Evolutionary conservation across 2,113 vertebrate genomes (phyloP).

Genomic region (Vimba vimba): DNA sequence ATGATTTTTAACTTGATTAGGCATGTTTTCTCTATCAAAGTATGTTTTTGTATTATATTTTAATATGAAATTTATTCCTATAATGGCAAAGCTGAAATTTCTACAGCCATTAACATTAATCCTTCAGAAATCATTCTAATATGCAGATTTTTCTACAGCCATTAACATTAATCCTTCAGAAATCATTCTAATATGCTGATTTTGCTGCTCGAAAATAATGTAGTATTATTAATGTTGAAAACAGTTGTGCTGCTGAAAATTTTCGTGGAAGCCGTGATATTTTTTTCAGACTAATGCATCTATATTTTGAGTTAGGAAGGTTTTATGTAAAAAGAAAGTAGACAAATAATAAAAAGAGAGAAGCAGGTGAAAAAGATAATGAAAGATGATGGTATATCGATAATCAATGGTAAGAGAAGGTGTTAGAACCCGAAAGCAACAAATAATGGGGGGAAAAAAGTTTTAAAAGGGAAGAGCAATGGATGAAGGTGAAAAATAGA

Average conservation of each 20-base stretch:
- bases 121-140: neutral
- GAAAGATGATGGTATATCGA: neutral
- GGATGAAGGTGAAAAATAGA: slow-evolving; percentile 5
- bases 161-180: neutral
- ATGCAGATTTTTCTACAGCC: neutral
- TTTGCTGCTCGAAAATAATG: neutral
- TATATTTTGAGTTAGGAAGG: neutral
- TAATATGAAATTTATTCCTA: neutral
- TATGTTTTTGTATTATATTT: neutral
- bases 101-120: neutral
- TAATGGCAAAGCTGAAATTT: neutral
- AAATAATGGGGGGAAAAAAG: neutral
- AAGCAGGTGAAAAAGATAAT: neutral
- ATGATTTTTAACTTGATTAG: no score
- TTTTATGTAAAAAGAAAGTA: neutral
- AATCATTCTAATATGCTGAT: neutral
- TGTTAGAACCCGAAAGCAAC: slow-evolving; percentile 2
- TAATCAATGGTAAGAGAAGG: slow-evolving; percentile 26
- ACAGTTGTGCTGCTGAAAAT: neutral
- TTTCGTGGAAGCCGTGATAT: neutral
- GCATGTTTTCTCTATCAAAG: neutral
- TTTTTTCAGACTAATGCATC: neutral
- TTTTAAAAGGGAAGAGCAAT: slow-evolving; percentile 16
- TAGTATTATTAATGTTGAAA: neutral
- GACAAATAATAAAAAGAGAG: neutral